Percentiles rank a stretch among this genome's conserved stretches.
Conservation (phyloP, 2,888 invertebrate genomes). For the Andricus quercusramuli region DNA sequence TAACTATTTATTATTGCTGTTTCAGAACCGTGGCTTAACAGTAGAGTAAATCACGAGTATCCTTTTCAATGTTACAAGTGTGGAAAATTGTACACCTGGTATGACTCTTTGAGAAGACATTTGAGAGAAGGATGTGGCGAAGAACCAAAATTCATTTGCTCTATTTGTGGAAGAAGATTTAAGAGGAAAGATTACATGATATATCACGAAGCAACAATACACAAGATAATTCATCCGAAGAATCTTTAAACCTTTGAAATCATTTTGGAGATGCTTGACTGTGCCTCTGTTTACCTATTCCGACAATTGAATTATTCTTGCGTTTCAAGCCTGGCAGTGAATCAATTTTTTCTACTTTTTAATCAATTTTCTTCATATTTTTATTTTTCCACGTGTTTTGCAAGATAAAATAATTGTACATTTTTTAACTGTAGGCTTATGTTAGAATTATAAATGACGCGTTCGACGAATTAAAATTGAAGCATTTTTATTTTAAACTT, state of each 20-base stretch:
- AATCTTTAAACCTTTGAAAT: background rate
- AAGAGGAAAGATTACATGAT: constrained; percentile 71
- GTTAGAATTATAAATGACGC: no score
- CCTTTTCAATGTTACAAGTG: constrained; percentile 27
- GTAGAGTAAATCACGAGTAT: constrained; percentile 41
- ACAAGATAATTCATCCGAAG: constrained; percentile 49
- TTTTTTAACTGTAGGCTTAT: no score
- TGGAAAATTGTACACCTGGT: constrained; percentile 32
- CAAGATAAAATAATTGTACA: no score
- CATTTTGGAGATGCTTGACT: background rate
- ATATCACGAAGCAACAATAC: constrained; percentile 60
- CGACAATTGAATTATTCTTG: background rate
- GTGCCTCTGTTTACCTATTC: background rate
- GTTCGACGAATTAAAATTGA: no score
- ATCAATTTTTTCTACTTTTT: no score
- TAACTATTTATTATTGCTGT: constrained; percentile 1
- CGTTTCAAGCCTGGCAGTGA: background rate
- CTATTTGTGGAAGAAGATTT: constrained; percentile 69
- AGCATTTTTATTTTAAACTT: no score
- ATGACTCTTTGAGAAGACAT: constrained; percentile 40
- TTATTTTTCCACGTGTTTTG: no score
- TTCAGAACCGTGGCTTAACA: constrained; percentile 47
- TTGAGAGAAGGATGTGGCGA: constrained; percentile 62
- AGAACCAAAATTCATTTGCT: constrained; percentile 73
- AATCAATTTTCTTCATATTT: no score